A percentile compares a stretch with the other conserved stretches of the same genome.
Evolutionary conservation across 2,113 vertebrate species (phyloP).

Genomic region (Lampris incognitus): DNA sequence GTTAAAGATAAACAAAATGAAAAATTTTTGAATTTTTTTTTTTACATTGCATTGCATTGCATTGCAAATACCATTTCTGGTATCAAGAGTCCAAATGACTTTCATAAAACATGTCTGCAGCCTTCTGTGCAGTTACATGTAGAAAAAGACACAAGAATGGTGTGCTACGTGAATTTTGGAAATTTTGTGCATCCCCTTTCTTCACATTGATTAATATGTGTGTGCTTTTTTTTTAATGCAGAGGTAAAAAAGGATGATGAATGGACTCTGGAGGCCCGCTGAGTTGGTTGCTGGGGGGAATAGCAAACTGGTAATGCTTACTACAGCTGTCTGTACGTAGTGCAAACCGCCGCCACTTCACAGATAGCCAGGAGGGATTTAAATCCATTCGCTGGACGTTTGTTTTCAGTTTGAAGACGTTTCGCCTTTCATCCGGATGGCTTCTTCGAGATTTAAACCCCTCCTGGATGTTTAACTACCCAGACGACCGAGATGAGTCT

Average conservation of each 20-base stretch:
- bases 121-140: too few relatives aligned
- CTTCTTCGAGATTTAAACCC: too few relatives aligned
- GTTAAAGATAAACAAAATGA: too few relatives aligned
- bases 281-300: conserved; percentile 46
- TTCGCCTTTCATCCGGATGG: too few relatives aligned
- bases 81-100: neutral
- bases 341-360: neutral
- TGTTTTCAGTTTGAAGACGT: too few relatives aligned
- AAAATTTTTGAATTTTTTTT: too few relatives aligned
- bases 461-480: too few relatives aligned
- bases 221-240: conserved; percentile 43
- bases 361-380: neutral
- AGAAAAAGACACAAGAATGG: too few relatives aligned
- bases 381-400: too few relatives aligned
- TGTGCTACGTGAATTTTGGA: neutral
- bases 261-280: conserved; percentile 56
- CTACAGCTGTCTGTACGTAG: conserved; percentile 67
- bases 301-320: conserved; percentile 71
- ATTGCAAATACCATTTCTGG: neutral
- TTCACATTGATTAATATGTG: conserved; percentile 16
- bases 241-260: conserved; percentile 43
- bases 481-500: too few relatives aligned
- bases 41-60: too few relatives aligned
- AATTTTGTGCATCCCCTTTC: neutral
- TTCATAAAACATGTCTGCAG: too few relatives aligned